Evolutionary conservation across 1,140 invertebrate genomes (phyloP), one percentile per base, ranked within the genome.

Genomic region (Cylas formicarius): DNA sequence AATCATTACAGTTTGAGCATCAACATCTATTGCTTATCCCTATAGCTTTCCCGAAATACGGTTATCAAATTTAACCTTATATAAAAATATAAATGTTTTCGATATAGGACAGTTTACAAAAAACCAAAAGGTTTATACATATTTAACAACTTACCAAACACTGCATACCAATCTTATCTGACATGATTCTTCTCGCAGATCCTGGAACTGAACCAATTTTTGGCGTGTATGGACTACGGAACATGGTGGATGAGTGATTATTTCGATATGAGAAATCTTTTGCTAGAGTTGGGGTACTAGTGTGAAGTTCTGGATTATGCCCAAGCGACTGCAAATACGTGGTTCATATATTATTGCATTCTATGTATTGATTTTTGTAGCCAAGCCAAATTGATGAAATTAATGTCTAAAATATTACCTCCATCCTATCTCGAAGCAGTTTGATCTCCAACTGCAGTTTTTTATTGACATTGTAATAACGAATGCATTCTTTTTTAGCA

Each of bases 401-500:
- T 36, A 11, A 36, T 36, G 4, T 7, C 8, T 36, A 36, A 32
- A 23, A 23, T 20, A 43, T 37, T 50, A 58, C 56, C 28, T 44
- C 35, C 24, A 58, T 39, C 43, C 50, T 45, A 23, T 42, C 41
- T 14, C 42, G 48, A 27, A 59, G 24, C 10, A 32, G 38, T 31
- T 55, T 46, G 26, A 51, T 55, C 38, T 59, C 56, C 14, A 35
- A 49, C 17, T 39, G 27, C 7, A 56, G 28, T 21, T 53, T 48
- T 26, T 52, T 54, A 37, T 42, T 44, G 14, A 33, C 32, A 26
- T 49, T 38, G 32, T 52, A 36, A 16, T 36, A 42, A 20, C 29
- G 35, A 6, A 58, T 39, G 27, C 42, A 50, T 44, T 59, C 38
- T 14, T 50, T 55, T 31, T 59, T 59, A 6, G 44, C 38, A 40